Conservation (phyloP, 2,797 vertebrate species). For the Salmo trutta region DNA sequence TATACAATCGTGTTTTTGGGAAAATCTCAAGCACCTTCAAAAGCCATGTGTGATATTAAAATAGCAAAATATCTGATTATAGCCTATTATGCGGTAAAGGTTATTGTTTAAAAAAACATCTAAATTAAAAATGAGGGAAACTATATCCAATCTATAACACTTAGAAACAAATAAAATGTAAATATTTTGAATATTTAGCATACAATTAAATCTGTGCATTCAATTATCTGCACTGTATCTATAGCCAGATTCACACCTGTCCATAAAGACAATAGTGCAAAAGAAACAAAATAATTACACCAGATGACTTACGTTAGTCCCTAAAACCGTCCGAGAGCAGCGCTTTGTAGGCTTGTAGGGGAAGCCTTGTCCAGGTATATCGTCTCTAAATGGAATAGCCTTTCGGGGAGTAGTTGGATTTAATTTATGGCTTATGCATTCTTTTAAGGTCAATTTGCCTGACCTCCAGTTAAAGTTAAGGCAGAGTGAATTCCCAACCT, state of each 20-base stretch:
- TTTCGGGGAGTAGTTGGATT: conserved; percentile 85
- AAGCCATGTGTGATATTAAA: conserved; percentile 8
- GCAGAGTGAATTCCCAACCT: conserved; percentile 81
- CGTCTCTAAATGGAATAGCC: conserved; percentile 87
- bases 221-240: neutral
- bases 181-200: neutral
- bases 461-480: conserved; percentile 88
- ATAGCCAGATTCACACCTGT: conserved; percentile 1
- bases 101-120: neutral
- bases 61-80: neutral
- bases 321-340: conserved; percentile 45
- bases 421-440: conserved; percentile 97
- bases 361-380: conserved; percentile 81
- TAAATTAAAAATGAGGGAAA: neutral
- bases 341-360: conserved; percentile 70
- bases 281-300: conserved; percentile 14
- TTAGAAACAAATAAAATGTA: neutral
- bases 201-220: neutral
- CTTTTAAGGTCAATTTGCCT: conserved; percentile 93
- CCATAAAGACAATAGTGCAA: neutral
- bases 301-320: conserved; percentile 73
- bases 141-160: neutral
- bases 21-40: conserved; percentile 29
- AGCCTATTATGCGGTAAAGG: neutral
- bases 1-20: conserved; percentile 55